Base-by-base conservation (phyloP, 2,888 invertebrate species). In the Keiferia lycopersicella region DNA sequence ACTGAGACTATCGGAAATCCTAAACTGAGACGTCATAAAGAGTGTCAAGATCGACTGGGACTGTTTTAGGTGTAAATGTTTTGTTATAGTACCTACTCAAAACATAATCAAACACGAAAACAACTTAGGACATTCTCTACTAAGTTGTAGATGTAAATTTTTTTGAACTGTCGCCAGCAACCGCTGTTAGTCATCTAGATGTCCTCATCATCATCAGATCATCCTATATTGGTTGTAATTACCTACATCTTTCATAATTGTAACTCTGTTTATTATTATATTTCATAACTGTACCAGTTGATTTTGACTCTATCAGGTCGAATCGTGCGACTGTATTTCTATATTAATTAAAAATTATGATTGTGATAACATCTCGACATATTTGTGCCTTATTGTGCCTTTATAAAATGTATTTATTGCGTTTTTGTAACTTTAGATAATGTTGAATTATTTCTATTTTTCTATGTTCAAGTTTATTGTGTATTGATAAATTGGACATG, bases 371-470 rank as follows among this genome's bases (percentile, higher is more conserved):
- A 89, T 84, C 88, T 86, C 81, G 82, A 89, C 81, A 82, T 86
- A 87, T 86, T 85, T 85, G 89, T 91, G 91, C 90, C 91, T 91
- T 87, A 87, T 85, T 87, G 89, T 91, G 91, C 90, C 89, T 91
- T 88, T 86, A 86, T 78, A 77, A 79, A 76, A 72, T 75, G 76
- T 90, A 90, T 90, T 89, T 90, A 88, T 89, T 88, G 84, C 78
- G 79, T 88, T 85, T 56, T 84, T 85, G 79, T 85, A 83, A 83
- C 83, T 86, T 18, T 84, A 88, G 86, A 82, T 83, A 82, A 84
- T 84, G 76, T 82, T 82, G 77, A 82, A 83, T 72, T 84, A 87
- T 87, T 84, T 86, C 84, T 87, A 87, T 83, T 78, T 80, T 81
- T 82, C 79, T 83, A 79, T 78, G 81, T 81, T 83, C 80, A 77